A percentile compares a stretch with the other conserved stretches of the same genome.
Conservation (phyloP, 2,888 invertebrate species). For the Nephrotoma appendiculata region DNA sequence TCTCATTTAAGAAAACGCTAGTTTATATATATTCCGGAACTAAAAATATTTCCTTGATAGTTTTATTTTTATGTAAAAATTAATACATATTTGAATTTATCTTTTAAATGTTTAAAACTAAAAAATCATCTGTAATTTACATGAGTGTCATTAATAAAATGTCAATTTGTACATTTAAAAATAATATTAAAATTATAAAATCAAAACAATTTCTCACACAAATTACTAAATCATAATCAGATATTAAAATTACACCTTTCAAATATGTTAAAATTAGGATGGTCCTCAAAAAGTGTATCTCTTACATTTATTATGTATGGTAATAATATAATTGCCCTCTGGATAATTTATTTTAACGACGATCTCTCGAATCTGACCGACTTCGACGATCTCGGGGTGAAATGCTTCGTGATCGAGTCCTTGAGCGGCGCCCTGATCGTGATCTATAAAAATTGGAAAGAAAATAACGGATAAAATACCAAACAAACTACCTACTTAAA, state of each 20-base stretch:
- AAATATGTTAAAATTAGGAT: neutral
- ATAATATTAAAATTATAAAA: neutral
- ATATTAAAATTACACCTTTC: neutral
- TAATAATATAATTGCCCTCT: neutral
- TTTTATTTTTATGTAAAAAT: neutral
- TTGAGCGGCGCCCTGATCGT: conserved; percentile 29
- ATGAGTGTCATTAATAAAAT: neutral
- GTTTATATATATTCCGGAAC: neutral
- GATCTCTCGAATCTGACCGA: conserved; percentile 42
- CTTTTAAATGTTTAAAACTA: neutral
- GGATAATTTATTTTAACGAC: conserved; percentile 28
- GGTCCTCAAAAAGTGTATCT: neutral
- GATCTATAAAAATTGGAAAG: conserved; percentile 23
- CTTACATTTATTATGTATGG: neutral
- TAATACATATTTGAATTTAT: neutral
- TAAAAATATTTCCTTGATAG: neutral
- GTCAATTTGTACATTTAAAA: neutral
- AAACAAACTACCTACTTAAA: neutral
- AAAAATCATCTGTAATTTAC: neutral
- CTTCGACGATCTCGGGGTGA: conserved; percentile 38
- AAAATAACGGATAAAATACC: conserved; percentile 4
- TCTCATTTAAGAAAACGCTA: neutral
- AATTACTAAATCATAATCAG: neutral
- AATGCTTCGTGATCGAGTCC: conserved; percentile 37
- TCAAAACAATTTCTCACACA: neutral